Percentiles rank a stretch among this genome's conserved stretches.
Evolutionary conservation across 2,797 vertebrate species (phyloP).

Genomic region (Morelia viridis): DNA sequence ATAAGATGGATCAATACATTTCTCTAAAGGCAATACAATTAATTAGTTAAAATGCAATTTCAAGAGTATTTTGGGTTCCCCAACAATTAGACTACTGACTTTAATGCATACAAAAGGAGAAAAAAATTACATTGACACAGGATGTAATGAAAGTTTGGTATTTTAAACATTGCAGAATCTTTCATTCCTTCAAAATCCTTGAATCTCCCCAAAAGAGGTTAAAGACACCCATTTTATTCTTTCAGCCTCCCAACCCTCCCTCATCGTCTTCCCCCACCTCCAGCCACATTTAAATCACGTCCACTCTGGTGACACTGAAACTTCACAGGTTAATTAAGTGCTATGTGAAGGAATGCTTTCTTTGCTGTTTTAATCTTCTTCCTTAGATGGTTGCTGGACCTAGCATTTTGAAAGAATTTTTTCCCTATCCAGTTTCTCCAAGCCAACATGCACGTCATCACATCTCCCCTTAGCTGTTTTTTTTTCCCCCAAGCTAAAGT

Average conservation of each 20-base stretch:
- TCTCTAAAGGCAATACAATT: background rate
- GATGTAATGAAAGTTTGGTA: background rate
- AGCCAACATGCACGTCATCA: background rate
- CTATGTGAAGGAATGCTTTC: background rate
- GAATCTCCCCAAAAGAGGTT: background rate
- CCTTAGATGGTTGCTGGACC: background rate
- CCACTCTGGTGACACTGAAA: background rate
- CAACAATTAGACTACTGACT: background rate
- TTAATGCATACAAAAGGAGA: background rate
- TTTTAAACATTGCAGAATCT: background rate
- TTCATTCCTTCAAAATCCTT: background rate
- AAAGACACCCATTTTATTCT: background rate
- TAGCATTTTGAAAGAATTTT: background rate
- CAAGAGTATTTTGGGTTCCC: background rate
- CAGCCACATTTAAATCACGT: background rate
- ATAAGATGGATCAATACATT: background rate
- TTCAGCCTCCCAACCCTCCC: background rate
- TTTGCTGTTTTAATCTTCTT: background rate
- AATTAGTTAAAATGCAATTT: background rate
- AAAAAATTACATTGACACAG: background rate
- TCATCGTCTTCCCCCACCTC: background rate
- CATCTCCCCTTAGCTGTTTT: background rate
- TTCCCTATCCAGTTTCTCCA: background rate
- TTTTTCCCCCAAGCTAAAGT: no score
- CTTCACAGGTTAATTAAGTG: background rate